Evolutionary conservation across 2,888 invertebrate species (phyloP).

Genomic region (Odontothrips loti): DNA sequence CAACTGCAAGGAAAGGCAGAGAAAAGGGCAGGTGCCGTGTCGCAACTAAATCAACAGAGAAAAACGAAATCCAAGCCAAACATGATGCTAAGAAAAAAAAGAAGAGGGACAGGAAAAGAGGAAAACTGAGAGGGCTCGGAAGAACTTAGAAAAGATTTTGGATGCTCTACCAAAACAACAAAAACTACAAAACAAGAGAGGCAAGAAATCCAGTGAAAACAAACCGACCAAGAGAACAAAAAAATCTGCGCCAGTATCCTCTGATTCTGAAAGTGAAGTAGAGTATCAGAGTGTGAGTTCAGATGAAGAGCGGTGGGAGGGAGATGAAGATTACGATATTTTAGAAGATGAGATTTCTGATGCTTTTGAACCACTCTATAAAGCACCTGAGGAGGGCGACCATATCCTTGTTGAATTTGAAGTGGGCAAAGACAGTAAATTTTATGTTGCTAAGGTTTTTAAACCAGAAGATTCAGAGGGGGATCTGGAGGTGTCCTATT

Average conservation of each 20-base stretch:
- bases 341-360: not conserved
- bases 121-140: not conserved
- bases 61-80: not conserved
- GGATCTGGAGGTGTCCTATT: not conserved
- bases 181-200: not conserved
- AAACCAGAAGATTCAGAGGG: not conserved
- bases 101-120: not conserved
- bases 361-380: not conserved
- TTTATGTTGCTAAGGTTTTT: not conserved
- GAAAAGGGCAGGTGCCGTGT: not conserved
- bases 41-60: conserved; percentile 25
- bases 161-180: not conserved
- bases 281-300: not conserved
- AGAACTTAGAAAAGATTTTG: not conserved
- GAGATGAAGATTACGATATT: no score
- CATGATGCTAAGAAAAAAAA: not conserved
- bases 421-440: not conserved
- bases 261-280: not conserved
- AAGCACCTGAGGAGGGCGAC: not conserved
- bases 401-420: not conserved
- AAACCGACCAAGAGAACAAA: not conserved
- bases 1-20: not conserved
- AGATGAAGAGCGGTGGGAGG: no score
- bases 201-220: not conserved
- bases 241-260: not conserved